Percentiles rank a stretch among this genome's conserved stretches.
These are phyloP conservation scores for Drosophila tsacasi DNA, from an alignment of 1,140 invertebrate genomes.

Conservation along the genomic window DNA sequence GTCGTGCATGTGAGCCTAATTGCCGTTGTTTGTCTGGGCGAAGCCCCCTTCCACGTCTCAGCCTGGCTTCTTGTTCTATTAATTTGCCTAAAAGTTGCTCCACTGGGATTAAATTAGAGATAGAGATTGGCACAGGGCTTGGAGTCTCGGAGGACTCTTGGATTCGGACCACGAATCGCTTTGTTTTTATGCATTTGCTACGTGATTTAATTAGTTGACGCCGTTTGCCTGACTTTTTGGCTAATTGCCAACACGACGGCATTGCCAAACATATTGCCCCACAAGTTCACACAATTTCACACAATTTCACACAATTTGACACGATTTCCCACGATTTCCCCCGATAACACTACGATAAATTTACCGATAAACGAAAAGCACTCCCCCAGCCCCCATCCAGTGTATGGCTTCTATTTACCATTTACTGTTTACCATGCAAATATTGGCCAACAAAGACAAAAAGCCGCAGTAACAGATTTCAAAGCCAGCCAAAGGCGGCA, in stretches of 20 bases:
- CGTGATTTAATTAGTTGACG: constrained; percentile 80
- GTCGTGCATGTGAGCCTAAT: constrained; percentile 48
- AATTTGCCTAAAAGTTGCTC: constrained; percentile 74
- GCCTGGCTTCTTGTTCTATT: constrained; percentile 49
- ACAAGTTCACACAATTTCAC: not conserved
- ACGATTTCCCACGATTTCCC: constrained; percentile 4
- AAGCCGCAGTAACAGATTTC: constrained; percentile 25
- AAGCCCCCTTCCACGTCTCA: not conserved
- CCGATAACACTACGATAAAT: constrained; percentile 1
- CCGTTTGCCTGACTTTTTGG: constrained; percentile 58
- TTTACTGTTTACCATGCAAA: constrained; percentile 34
- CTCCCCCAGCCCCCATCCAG: not conserved
- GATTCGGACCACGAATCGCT: constrained; percentile 43
- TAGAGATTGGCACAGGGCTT: not conserved
- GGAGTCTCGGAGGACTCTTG: not conserved
- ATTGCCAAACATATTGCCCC: constrained; percentile 72
- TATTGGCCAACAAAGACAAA: constrained; percentile 27
- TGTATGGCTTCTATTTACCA: constrained; percentile 24
- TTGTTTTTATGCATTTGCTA: constrained; percentile 77
- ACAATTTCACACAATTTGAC: not conserved
- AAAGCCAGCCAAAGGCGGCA: constrained; percentile 16
- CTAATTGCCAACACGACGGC: constrained; percentile 58
- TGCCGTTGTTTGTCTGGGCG: constrained; percentile 44
- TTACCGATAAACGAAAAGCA: constrained; percentile 7
- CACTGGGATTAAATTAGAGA: constrained; percentile 22